These are phyloP conservation scores for Perdita meconis DNA, from an alignment of 2,888 invertebrate genomes.

Conservation along the genomic window DNA sequence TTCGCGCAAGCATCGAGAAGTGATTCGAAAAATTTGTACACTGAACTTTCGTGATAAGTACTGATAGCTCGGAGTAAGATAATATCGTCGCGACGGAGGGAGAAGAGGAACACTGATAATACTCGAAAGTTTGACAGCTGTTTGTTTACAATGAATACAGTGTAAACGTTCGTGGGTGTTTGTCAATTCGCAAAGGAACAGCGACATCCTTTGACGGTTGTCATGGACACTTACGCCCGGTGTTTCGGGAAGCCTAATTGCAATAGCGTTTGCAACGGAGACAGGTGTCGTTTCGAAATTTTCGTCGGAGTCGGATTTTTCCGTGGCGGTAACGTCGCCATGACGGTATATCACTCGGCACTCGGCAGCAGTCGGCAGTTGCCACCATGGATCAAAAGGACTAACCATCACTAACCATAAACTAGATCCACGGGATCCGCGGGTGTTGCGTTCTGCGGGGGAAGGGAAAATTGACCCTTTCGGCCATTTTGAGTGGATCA, in stretches of 20 bases:
- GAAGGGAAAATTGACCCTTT: no score
- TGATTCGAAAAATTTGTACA: background rate
- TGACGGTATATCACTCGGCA: slow-evolving; percentile 80
- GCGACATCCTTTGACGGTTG: slow-evolving; percentile 1
- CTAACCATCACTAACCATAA: no score
- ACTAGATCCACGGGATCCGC: no score
- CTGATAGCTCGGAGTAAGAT: background rate
- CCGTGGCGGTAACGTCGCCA: slow-evolving; percentile 92
- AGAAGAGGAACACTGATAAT: background rate
- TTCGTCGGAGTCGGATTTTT: slow-evolving; percentile 90
- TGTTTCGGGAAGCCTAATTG: slow-evolving; percentile 96
- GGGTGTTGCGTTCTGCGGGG: no score
- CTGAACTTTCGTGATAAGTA: background rate
- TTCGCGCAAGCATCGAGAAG: background rate
- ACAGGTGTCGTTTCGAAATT: slow-evolving; percentile 89
- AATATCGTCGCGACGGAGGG: background rate
- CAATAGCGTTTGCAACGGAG: slow-evolving; percentile 92
- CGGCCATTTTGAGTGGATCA: no score
- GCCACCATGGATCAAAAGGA: slow-evolving; percentile 15
- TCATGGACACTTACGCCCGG: slow-evolving; percentile 90
- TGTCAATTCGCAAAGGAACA: background rate
- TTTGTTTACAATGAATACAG: slow-evolving; percentile 71
- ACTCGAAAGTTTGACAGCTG: slow-evolving; percentile 71
- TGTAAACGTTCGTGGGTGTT: background rate
- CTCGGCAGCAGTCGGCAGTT: slow-evolving; percentile 25